Evolutionary conservation across 1,140 invertebrate genomes (phyloP).

Genomic region (Sweltsa coloradensis): DNA sequence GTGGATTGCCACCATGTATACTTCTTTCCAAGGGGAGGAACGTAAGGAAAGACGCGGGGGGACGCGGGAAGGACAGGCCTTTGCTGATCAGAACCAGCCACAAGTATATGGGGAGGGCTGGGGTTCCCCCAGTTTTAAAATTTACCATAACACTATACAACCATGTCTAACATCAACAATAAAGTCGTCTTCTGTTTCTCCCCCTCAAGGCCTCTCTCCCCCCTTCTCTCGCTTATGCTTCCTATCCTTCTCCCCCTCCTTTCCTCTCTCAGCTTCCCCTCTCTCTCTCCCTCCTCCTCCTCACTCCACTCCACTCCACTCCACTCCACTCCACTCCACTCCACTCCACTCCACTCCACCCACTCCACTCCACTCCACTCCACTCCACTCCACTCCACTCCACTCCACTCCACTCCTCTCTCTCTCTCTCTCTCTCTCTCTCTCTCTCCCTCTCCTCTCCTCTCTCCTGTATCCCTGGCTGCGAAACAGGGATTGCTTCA

Average conservation of each 20-base stretch:
- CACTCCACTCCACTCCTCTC: conserved; percentile 1
- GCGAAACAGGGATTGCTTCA: no score
- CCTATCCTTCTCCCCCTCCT: neutral
- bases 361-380: neutral
- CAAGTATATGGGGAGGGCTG: no score
- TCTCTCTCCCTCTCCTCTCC: no score
- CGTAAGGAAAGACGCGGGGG: no score
- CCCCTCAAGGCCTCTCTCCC: neutral
- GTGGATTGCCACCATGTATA: no score
- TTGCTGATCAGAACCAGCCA: no score
- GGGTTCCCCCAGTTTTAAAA: no score
- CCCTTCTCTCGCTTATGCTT: neutral
- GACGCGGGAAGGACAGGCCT: no score
- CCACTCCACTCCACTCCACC: neutral
- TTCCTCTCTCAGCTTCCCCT: neutral
- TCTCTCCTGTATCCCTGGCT: no score
- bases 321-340: neutral
- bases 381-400: neutral
- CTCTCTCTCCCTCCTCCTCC: neutral
- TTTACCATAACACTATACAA: no score
- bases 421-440: neutral
- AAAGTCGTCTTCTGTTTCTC: neutral
- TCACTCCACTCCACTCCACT: neutral
- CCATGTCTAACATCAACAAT: no score
- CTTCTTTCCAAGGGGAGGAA: no score